Evolutionary conservation across 2,888 invertebrate species (phyloP).

Genomic region (Bhutanitis thaidina): DNA sequence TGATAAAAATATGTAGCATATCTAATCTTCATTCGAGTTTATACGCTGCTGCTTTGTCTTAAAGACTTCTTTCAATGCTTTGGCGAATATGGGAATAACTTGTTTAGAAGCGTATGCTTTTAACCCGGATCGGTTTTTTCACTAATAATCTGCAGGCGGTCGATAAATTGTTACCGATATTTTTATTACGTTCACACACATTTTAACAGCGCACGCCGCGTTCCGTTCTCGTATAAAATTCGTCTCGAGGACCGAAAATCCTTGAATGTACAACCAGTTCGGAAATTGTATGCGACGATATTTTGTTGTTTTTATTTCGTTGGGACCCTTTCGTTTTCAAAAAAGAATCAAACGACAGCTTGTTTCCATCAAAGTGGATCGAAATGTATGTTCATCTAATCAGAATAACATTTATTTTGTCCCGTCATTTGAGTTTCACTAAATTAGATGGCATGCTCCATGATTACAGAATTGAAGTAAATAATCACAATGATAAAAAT

Average conservation of each 20-base stretch:
- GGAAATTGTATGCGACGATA: conserved; percentile 27
- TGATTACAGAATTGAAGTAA: background rate
- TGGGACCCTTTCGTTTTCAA: conserved; percentile 27
- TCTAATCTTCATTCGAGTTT: background rate
- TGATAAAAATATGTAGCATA: background rate
- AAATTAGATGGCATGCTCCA: conserved; percentile 16
- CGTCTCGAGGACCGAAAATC: background rate
- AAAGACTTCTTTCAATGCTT: background rate
- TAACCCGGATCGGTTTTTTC: conserved; percentile 15
- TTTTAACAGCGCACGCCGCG: conserved; percentile 1
- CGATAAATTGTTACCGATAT: conserved; percentile 12
- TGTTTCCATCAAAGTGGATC: conserved; percentile 39
- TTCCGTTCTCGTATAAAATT: conserved; percentile 3
- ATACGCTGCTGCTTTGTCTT: background rate
- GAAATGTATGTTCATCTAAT: conserved; percentile 56
- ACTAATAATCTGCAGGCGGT: conserved; percentile 12
- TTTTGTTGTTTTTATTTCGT: conserved; percentile 25
- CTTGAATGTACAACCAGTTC: conserved; percentile 15
- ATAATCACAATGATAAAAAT: background rate
- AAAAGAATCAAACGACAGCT: conserved; percentile 26
- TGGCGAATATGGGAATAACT: no score
- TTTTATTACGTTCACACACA: conserved; percentile 9
- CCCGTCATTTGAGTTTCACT: conserved; percentile 26
- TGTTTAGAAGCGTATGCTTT: conserved; percentile 7
- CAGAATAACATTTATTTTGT: conserved; percentile 44